phyloP scores from a whole-genome alignment of 2,113 vertebrate species.

The Petaurus breviceps region DNA sequence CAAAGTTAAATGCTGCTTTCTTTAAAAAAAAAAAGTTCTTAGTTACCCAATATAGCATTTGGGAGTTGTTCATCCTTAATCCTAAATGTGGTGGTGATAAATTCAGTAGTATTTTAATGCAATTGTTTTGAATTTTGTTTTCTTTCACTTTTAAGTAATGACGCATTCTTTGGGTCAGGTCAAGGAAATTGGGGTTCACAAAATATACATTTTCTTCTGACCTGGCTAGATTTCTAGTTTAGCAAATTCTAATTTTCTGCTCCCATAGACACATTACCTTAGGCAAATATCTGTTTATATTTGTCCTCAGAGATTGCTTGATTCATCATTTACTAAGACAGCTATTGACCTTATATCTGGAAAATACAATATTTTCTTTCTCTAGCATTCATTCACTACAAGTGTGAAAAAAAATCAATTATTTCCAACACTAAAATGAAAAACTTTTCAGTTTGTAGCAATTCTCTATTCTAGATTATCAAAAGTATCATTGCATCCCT shows the following conservation, averaged over 20 bases:
- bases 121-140: slow-evolving; percentile 45
- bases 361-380: slow-evolving; percentile 37
- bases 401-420: neutral
- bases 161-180: slow-evolving; percentile 27
- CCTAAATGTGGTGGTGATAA: slow-evolving; percentile 46
- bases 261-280: slow-evolving; percentile 21
- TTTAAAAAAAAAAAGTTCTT: neutral
- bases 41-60: slow-evolving; percentile 1
- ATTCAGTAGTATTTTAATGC: slow-evolving; percentile 13
- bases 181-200: slow-evolving; percentile 51
- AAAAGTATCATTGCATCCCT: slow-evolving; percentile 1
- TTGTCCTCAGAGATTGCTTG: slow-evolving; percentile 8
- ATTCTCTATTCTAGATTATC: slow-evolving; percentile 29
- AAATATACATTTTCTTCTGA: slow-evolving; percentile 34
- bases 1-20: neutral
- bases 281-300: slow-evolving; percentile 54
- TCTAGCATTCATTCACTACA: neutral
- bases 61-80: slow-evolving; percentile 25
- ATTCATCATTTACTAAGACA: slow-evolving; percentile 25
- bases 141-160: slow-evolving; percentile 26
- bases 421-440: slow-evolving; percentile 30
- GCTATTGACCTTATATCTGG: slow-evolving; percentile 8
- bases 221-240: slow-evolving; percentile 43
- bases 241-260: slow-evolving; percentile 45
- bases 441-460: neutral